Evolutionary conservation across 2,888 invertebrate genomes (phyloP).

Genomic region (Nasonovia ribisnigri): DNA sequence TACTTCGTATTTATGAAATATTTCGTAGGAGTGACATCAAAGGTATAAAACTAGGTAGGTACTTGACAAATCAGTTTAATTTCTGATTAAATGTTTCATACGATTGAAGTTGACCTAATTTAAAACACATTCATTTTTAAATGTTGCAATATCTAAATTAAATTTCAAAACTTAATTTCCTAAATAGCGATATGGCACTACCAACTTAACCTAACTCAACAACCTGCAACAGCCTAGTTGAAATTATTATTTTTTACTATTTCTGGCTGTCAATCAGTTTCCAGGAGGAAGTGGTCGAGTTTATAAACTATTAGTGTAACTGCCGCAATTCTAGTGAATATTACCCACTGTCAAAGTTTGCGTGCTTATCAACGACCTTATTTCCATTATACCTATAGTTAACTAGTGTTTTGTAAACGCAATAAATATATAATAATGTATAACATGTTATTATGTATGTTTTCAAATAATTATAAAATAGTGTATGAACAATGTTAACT

Average conservation of each 20-base stretch:
- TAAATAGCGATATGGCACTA: neutral
- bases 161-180: neutral
- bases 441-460: neutral
- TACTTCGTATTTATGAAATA: neutral
- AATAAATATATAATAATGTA: neutral
- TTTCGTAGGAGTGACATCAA: neutral
- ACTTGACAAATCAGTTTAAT: neutral
- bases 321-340: neutral
- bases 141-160: neutral
- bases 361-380: slow-evolving; percentile 15
- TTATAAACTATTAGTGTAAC: slow-evolving; percentile 14
- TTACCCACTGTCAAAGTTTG: neutral
- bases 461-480: neutral
- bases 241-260: neutral
- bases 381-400: neutral
- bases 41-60: neutral
- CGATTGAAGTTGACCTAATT: neutral
- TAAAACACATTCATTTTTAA: neutral
- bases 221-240: neutral
- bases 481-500: neutral
- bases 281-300: neutral
- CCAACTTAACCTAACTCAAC: neutral
- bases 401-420: neutral
- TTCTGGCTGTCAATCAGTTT: neutral
- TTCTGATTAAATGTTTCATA: neutral